Base-by-base conservation (phyloP, 2,113 vertebrate species). In the Acanthochromis polyacanthus region DNA sequence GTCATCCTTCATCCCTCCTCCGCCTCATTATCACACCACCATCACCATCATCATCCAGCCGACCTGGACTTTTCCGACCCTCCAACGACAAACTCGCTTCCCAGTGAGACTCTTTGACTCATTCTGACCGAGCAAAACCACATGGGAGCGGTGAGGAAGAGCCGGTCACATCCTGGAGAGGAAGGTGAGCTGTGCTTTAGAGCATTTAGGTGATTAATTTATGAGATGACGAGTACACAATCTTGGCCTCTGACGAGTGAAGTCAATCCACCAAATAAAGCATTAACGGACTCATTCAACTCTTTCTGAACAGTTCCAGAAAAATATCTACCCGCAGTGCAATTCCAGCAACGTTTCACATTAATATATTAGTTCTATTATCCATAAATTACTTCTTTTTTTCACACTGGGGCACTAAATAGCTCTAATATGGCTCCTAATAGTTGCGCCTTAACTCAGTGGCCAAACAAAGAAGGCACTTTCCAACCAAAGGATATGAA, bases 71-170 rank as follows among this genome's bases (percentile, higher is more conserved):
- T 40, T 60, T 45, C 69, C 55, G 61, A 61, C 52, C 56, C 0
- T 30, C 30, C 4, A 30, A 30, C 30, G 30, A 30, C 30, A 30
- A 30, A 3, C 30, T 30, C 0, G 30, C 32, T 56, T 64, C 65
- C 10, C 59, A 46, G 62, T 56, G 52, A 19, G 57, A 5, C 20
- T 15, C 63, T 67, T 59, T 58, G 52, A 83, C 68, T 89, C 78
- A 76, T 36, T 38, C 10, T 73, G 38, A 16, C n/a, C 74, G 71
- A 78, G 51, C 60, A 77, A 55, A 78, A 85, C 36, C 80, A 83
- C 85, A 73, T 17, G 15, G 71, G 0, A 64, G 15, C 57, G 59
- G 36, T 66, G 52, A 30, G 60, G 4, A 56, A 45, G 48, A 46
- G 32, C 14, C n/a, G 55, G 71, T 80, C 55, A 81, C 66, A 59